Base-by-base conservation (phyloP, 2,888 invertebrate species). In the Ochlodes sylvanus region DNA sequence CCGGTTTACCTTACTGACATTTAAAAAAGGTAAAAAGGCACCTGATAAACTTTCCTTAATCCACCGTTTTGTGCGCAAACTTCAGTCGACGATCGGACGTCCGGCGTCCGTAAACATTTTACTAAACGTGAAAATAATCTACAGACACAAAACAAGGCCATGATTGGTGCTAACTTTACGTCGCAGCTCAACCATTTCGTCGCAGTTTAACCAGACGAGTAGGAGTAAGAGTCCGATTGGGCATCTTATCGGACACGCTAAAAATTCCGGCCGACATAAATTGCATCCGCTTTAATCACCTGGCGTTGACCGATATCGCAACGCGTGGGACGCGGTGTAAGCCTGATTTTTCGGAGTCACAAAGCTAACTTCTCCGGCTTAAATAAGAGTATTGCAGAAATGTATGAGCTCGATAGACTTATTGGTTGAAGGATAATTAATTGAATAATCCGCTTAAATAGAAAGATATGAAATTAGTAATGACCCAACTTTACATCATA, bases 131-230 rank as follows among this genome's bases (percentile, higher is more conserved):
- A 42, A 42, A 14, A 42, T 3, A 42, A 42, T n/a, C 7, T 42
- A 4, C 42, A 14, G 42, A 19, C 38, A 41, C 19, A 63, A 63
- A 54, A 21, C 19, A 21, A n/a, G 12, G 5, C 38, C 19, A 15
- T 62, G 62, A 52, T 62, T 52, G 50, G 19, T 32, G 52, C 17
- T 52, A 63, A 41, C 62, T 38, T 15, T 15, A 55, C 38, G 21
- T 62, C 50, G 62, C 38, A 21, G 50, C 41, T 50, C 62, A 62
- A 62, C 52, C 34, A 34, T 34, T n/a, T n/a, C 27, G 27, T 27
- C 27, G 27, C 27, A 27, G 27, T 27, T 27, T 5, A 27, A 27
- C 27, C 50, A 62, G n/a, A 52, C 54, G 27, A 34, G n/a, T n/a
- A 41, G 21, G 63, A 27, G 47, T 61, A 21, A 52, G 52, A 41